A percentile compares a stretch with the other conserved stretches of the same genome.
phyloP scores from a whole-genome alignment of 35 echinoderm and acorn worm species.

The Patiria miniata region DNA sequence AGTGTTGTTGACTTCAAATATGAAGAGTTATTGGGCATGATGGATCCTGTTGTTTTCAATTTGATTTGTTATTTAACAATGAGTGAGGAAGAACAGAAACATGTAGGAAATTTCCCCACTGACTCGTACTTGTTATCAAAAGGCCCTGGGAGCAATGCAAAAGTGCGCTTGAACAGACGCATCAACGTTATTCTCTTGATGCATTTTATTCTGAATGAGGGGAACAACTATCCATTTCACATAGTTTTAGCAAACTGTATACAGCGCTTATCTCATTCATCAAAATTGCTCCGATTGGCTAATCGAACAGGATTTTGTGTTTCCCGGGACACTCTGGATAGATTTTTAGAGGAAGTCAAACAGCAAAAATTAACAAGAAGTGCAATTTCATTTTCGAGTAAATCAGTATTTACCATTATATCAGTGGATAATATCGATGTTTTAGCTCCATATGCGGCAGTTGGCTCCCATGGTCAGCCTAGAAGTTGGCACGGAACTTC shows the following conservation, averaged over 20 bases:
- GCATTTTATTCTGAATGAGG: conserved; percentile 50
- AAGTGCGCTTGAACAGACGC: conserved; percentile 24
- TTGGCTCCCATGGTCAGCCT: conserved; percentile 40
- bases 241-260: conserved; percentile 36
- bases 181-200: conserved; percentile 17
- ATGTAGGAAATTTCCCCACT: too few species aligned
- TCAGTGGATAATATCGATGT: conserved; percentile 59
- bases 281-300: conserved; percentile 37
- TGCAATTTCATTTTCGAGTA: conserved; percentile 20
- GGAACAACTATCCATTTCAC: conserved; percentile 49
- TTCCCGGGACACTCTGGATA: conserved; percentile 29
- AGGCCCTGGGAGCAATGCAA: neutral
- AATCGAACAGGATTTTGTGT: conserved; percentile 44
- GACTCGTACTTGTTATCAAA: neutral
- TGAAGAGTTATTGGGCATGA: neutral
- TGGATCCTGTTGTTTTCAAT: conserved; percentile 18
- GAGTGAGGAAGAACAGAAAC: neutral
- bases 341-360: conserved; percentile 17
- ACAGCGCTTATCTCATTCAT: conserved; percentile 46
- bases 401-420: conserved; percentile 13
- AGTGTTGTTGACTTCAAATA: neutral
- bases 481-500: too few species aligned
- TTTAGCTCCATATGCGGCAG: conserved; percentile 39
- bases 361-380: neutral
- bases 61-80: neutral